phyloP scores from a whole-genome alignment of 2,113 vertebrate genomes.

The Hydropotes inermis region DNA sequence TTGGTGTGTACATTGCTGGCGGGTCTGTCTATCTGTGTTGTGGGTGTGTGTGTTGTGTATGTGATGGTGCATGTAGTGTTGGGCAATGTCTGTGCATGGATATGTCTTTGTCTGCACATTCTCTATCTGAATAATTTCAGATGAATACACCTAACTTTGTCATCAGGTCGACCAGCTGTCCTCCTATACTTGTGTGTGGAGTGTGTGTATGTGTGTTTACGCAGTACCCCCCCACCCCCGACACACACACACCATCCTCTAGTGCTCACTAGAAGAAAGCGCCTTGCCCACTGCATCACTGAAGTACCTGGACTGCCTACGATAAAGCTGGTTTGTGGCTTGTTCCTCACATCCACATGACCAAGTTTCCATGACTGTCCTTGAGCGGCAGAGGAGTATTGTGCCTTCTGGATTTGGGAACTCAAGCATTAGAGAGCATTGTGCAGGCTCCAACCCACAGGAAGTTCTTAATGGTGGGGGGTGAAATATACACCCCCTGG shows the following conservation, averaged over 20 bases:
- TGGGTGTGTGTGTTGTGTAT: too few species aligned
- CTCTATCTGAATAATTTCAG: not conserved
- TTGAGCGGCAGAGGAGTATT: not conserved
- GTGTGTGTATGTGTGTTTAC: not conserved
- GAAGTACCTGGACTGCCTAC: not conserved
- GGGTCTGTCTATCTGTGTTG: not conserved
- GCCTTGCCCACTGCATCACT: accelerated
- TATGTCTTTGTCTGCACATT: not conserved
- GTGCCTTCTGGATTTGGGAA: not conserved
- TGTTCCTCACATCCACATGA: accelerated
- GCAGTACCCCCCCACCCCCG: not conserved
- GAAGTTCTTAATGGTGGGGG: not conserved
- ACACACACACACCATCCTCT: not conserved
- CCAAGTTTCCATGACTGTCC: not conserved
- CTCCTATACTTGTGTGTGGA: not conserved
- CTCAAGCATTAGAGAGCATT: not conserved
- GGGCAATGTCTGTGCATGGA: not conserved
- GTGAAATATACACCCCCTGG: not conserved
- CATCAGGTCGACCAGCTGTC: not conserved
- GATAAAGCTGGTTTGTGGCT: not conserved
- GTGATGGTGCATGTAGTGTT: not conserved
- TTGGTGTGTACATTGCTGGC: not conserved
- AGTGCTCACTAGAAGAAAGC: not conserved
- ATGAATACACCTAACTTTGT: not conserved
- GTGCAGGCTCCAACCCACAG: not conserved